These are phyloP conservation scores for Pelvicachromis taeniatus DNA, from an alignment of 2,113 vertebrate genomes.

Conservation along the genomic window DNA sequence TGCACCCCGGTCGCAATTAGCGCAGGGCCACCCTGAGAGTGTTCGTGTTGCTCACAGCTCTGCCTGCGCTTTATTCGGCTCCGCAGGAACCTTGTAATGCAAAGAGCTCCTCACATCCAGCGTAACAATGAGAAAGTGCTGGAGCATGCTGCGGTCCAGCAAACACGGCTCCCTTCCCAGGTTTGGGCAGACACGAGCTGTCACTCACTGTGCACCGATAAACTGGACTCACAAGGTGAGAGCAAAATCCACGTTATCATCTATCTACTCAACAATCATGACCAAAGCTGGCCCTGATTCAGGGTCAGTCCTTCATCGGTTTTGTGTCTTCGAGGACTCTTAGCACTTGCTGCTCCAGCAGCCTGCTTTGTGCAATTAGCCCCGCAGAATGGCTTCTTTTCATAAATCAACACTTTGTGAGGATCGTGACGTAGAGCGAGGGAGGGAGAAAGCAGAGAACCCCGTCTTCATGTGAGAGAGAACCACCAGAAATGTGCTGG, in stretches of 20 bases:
- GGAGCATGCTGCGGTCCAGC: not conserved
- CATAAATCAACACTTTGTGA: conserved; percentile 64
- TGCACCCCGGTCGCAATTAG: conserved; percentile 68
- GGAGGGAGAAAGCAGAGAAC: not conserved
- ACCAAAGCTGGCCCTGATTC: not conserved
- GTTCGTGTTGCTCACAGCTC: conserved; percentile 51
- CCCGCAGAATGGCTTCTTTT: conserved; percentile 49
- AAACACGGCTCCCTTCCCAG: not conserved
- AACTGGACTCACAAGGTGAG: not conserved
- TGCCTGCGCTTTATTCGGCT: conserved; percentile 49
- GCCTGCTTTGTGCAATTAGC: conserved; percentile 15
- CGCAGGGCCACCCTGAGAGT: conserved; percentile 59
- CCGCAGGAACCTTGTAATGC: conserved; percentile 51
- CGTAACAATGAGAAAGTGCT: conserved; percentile 14
- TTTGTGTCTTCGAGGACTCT: conserved; percentile 5
- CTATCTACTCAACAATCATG: not conserved
- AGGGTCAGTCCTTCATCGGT: not conserved
- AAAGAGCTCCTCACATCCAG: conserved; percentile 45
- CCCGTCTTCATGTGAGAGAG: not conserved
- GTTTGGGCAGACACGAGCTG: not conserved
- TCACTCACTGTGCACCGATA: not conserved
- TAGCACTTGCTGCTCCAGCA: conserved; percentile 7
- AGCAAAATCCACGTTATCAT: not conserved
- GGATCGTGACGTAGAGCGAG: not conserved
- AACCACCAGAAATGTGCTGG: conserved; percentile 5